Base-by-base conservation (phyloP, 92 coral and sea anemone genomes). In the Bergia sp. region DNA sequence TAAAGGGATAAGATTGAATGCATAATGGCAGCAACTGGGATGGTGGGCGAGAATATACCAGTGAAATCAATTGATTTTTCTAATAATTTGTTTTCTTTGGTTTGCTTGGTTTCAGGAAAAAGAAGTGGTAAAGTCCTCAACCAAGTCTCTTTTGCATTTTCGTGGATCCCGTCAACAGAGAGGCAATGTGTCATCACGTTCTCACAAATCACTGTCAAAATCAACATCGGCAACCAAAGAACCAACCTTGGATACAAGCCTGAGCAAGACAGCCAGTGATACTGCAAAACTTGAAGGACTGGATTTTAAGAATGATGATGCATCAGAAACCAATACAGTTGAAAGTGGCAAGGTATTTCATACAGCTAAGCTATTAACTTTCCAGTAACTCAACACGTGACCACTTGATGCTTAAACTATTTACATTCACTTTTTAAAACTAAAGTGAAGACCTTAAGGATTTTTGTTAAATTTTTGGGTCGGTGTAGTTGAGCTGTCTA, bases 141-240 rank as follows among this genome's bases (percentile, higher is more conserved):
- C 77, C 7, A 84, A 84, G 42, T 43, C 64, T 84, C 79, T 84
- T 21, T 84, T 84, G 37, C 87, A 84, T 72, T 72, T 79, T 0
- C 87, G 87, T 29, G 87, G 65, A 36, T n/a, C 79, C 79, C 87
- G 87, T 2, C 87, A 84, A 44, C 87, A 84, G 65, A 84, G 87
- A 50, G 87, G 87, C n/a, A n/a, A 58, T 13, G 23, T 69, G 40
- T 82, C 86, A 3, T 82, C 87, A 7, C 87, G 87, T 45, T 66
- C 86, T 29, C 78, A 84, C 77, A 84, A 84, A 37, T 8, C 79
- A 44, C 44, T 71, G 44, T 37, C 78, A 5, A 84, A 84, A 71
- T 36, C 75, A 23, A 18, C 87, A 13, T 21, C 65, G 13, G 86
- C 42, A 82, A 23, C 79, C 44, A 84, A 84, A 67, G 87, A 71